Evolutionary conservation across 2,113 vertebrate genomes (phyloP).

Genomic region (Amphiprion ocellaris): DNA sequence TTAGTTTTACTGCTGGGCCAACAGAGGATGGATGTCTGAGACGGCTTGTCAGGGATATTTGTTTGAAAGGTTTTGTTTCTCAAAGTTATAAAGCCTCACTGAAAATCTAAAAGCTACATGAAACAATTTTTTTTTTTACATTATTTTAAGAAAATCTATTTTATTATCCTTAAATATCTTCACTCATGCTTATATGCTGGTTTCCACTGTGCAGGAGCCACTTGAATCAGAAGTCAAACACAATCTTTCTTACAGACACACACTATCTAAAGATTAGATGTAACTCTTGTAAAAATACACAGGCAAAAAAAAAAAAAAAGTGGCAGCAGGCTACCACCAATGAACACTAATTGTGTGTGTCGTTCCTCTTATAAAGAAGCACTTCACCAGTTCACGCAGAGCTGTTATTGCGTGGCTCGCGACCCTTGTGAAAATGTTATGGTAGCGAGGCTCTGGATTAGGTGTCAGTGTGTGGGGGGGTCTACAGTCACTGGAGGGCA

Average conservation of each 20-base stretch:
- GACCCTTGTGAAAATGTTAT: conserved; percentile 85
- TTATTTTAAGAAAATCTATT: not conserved
- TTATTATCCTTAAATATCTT: not conserved
- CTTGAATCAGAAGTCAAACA: not conserved
- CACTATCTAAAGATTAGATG: conserved; percentile 55
- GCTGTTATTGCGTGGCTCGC: conserved; percentile 74
- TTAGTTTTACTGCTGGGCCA: conserved; percentile 76
- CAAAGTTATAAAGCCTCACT: not conserved
- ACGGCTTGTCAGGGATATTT: conserved; percentile 22
- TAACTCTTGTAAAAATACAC: conserved; percentile 69
- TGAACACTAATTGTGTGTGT: conserved; percentile 81
- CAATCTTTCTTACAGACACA: conserved; percentile 23
- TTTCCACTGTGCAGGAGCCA: not conserved
- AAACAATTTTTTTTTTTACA: not conserved
- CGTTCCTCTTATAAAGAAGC: conserved; percentile 77
- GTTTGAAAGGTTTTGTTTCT: conserved; percentile 25
- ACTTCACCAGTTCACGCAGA: conserved; percentile 77
- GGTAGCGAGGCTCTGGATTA: conserved; percentile 78
- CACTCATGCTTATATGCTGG: not conserved
- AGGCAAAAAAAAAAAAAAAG: conserved; percentile 36
- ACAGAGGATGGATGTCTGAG: conserved; percentile 54
- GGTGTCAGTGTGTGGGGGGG: conserved; percentile 67
- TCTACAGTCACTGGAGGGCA: conserved; percentile 24
- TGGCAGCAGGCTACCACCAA: conserved; percentile 57
- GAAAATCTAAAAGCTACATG: not conserved